phyloP scores from a whole-genome alignment of 2,113 vertebrate genomes.

The Isichthys henryi region DNA sequence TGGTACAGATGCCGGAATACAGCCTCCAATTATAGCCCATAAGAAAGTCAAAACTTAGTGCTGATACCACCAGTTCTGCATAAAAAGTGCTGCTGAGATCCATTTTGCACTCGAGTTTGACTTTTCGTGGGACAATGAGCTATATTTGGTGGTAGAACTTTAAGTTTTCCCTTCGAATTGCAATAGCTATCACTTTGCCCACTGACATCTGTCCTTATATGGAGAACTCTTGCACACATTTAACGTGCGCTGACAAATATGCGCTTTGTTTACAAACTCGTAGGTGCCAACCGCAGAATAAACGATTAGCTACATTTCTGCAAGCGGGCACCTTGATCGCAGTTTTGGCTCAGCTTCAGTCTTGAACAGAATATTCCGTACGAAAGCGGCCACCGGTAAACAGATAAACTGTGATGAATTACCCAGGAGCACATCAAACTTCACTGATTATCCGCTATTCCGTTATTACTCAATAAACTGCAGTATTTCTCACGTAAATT shows the following conservation, averaged over 20 bases:
- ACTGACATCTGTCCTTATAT: neutral
- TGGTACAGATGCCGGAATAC: neutral
- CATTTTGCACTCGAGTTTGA: neutral
- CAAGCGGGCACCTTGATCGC: neutral
- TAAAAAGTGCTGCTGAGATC: neutral
- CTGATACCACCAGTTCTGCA: neutral
- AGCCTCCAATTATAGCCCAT: neutral
- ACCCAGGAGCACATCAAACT: constrained; percentile 1
- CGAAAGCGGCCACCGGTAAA: neutral
- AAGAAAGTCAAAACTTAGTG: neutral
- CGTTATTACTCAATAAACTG: neutral
- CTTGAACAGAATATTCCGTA: neutral
- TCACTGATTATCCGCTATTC: neutral
- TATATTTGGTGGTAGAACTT: neutral
- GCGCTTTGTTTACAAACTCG: neutral
- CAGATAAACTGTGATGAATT: neutral
- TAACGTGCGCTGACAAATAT: neutral
- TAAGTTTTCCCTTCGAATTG: neutral
- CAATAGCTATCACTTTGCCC: neutral
- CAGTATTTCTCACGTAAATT: neutral
- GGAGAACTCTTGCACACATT: neutral
- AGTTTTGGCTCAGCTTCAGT: neutral
- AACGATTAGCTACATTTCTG: neutral
- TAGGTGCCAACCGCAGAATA: neutral
- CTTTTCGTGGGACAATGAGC: neutral